Conservation (phyloP, 2,888 invertebrate genomes). For the Stratiomys singularior region DNA sequence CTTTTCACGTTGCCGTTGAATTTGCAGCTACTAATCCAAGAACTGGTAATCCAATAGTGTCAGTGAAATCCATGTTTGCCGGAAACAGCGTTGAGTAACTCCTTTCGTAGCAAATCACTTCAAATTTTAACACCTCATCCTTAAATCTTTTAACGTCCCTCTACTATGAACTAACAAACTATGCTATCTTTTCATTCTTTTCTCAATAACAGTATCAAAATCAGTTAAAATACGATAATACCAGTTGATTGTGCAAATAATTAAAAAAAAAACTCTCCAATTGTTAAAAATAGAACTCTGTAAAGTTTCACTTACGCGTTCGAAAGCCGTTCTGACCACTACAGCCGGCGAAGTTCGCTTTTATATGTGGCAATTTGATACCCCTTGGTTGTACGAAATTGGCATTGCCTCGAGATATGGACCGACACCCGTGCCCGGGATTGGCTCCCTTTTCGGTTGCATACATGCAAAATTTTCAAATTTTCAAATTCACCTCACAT, state of each 20-base stretch:
- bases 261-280: constrained; percentile 48
- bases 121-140: background rate
- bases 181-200: no score
- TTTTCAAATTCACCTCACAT: constrained; percentile 15
- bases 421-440: constrained; percentile 58
- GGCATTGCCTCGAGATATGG: constrained; percentile 54
- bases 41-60: constrained; percentile 50
- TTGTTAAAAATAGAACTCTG: constrained; percentile 52
- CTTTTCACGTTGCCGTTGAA: constrained; percentile 11
- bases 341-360: constrained; percentile 71
- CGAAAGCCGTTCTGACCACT: constrained; percentile 96
- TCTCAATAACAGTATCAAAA: no score
- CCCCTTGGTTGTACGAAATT: constrained; percentile 60
- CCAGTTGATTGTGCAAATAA: background rate
- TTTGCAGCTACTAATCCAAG: constrained; percentile 47
- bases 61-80: background rate
- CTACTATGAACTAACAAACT: background rate
- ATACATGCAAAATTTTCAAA: constrained; percentile 53
- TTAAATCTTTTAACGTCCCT: background rate
- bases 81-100: background rate
- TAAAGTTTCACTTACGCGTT: constrained; percentile 84
- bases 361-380: constrained; percentile 67
- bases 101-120: constrained; percentile 7
- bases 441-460: constrained; percentile 63
- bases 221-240: no score